Base-by-base conservation (phyloP, 2,888 invertebrate species). In the Norana najaformis region DNA sequence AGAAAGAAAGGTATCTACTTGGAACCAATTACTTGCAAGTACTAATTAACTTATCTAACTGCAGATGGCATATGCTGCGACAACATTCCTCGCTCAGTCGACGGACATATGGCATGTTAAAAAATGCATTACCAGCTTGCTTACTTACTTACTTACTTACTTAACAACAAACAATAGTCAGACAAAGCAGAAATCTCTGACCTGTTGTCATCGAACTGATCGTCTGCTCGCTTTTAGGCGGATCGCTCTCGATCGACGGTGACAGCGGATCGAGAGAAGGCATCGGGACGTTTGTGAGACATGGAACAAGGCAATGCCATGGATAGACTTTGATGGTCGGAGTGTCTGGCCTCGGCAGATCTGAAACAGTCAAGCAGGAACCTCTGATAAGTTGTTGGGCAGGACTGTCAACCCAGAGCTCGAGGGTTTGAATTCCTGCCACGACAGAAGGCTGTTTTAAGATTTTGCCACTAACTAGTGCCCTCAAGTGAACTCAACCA, bases 251-350 rank as follows among this genome's bases (percentile, higher is more conserved):
- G 18, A 36, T 34, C 35, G 83, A 83, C 3, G 83, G 83, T 8
- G 83, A 83, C 16, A 36, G 83, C 16, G 83, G 36, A 35, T 36
- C 83, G 18, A 83, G 83, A 4, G 83, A 83, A 83, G 83, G 83
- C 83, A 83, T 83, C 18, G 83, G 83, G 83, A 83, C 83, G 83
- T 83, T 94, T 83, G 93, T 94, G 91, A 97, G 95, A 91, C 97
- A 96, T 14, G 97, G 97, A 90, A 97, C 96, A 35, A 97, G 96
- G 6, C 96, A 96, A 94, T 97, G 97, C 97, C 97, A 97, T 0
- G 97, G 97, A 93, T 97, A 97, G 92, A 97, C 96, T 20, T 83
- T 83, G 35, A 83, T 35, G 34, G 36, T 83, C 14, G 36, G 34
- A 83, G 34, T 83, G 11, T 83, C 35, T n/a, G 83, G 36, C 83